phyloP scores from a whole-genome alignment of 2,888 invertebrate species.

The Mechanitis messenoides region DNA sequence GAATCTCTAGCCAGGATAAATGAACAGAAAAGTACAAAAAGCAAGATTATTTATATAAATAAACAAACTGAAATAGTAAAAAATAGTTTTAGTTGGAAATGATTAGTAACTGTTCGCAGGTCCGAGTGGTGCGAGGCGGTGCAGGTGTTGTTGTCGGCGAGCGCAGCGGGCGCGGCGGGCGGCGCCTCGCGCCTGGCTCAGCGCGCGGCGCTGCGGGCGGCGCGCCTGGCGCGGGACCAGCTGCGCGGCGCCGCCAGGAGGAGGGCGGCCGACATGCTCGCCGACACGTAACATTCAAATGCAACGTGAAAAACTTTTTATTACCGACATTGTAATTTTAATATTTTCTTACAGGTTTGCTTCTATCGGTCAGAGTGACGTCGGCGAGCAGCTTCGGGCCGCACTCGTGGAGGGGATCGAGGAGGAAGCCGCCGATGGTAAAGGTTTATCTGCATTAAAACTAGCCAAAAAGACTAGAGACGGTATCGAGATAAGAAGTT shows the following conservation, averaged over 20 bases:
- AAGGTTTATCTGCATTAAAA: background rate
- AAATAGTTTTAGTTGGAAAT: no score
- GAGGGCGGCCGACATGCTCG: slow-evolving; percentile 58
- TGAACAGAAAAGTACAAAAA: no score
- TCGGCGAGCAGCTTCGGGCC: slow-evolving; percentile 63
- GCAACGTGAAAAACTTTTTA: background rate
- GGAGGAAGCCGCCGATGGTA: slow-evolving; percentile 33
- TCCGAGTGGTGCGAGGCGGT: slow-evolving; percentile 65
- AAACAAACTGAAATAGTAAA: no score
- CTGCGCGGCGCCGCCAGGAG: slow-evolving; percentile 40
- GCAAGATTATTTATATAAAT: no score
- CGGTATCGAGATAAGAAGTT: background rate
- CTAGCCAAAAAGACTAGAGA: background rate
- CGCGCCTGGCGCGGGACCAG: slow-evolving; percentile 63
- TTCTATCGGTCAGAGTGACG: slow-evolving; percentile 67
- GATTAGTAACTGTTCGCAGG: no score
- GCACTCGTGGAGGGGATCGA: slow-evolving; percentile 58
- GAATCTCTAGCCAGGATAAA: no score
- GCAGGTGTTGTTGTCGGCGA: slow-evolving; percentile 50
- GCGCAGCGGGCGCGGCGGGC: slow-evolving; percentile 57
- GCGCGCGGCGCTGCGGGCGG: slow-evolving; percentile 66
- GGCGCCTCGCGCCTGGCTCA: slow-evolving; percentile 62
- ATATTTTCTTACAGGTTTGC: slow-evolving; percentile 46
- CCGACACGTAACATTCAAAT: slow-evolving; percentile 45
- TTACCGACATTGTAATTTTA: background rate